A percentile compares a stretch with the other conserved stretches of the same genome.
These are phyloP conservation scores for Saccopteryx bilineata DNA, from an alignment of 2,113 vertebrate genomes.

Conservation along the genomic window DNA sequence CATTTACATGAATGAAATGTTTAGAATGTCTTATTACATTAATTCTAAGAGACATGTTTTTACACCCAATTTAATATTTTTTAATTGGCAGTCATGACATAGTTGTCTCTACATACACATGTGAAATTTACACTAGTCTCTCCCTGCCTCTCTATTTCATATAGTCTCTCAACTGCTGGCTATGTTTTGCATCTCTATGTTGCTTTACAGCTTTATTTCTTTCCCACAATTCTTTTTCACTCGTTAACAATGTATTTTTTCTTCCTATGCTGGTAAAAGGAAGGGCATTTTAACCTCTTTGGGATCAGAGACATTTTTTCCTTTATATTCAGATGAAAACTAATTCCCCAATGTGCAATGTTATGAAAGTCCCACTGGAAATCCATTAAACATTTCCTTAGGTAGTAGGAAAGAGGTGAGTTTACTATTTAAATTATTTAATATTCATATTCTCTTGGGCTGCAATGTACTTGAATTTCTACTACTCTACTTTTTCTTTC, in stretches of 20 bases:
- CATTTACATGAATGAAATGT: background rate
- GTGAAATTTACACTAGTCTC: background rate
- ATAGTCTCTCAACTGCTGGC: background rate
- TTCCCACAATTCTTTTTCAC: background rate
- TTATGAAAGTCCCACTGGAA: background rate
- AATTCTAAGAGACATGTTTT: background rate
- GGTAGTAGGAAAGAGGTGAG: background rate
- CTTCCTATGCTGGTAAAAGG: background rate
- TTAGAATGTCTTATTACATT: background rate
- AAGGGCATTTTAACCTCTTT: conserved; percentile 43
- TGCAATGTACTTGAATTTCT: background rate
- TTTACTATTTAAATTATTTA: conserved; percentile 40
- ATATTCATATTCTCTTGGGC: background rate
- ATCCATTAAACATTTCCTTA: conserved; percentile 7
- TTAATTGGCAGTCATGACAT: background rate
- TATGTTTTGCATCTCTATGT: background rate
- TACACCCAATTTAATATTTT: background rate
- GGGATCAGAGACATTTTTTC: conserved; percentile 12
- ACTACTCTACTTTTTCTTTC: background rate
- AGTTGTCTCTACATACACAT: background rate
- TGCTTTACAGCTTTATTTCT: conserved; percentile 3
- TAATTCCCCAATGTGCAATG: conserved; percentile 16
- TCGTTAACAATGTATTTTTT: background rate
- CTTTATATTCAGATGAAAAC: conserved; percentile 54
- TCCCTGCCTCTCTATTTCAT: background rate